A percentile compares a stretch with the other conserved stretches of the same genome.
Conservation (phyloP, 2,888 invertebrate species). For the Timema podura region DNA sequence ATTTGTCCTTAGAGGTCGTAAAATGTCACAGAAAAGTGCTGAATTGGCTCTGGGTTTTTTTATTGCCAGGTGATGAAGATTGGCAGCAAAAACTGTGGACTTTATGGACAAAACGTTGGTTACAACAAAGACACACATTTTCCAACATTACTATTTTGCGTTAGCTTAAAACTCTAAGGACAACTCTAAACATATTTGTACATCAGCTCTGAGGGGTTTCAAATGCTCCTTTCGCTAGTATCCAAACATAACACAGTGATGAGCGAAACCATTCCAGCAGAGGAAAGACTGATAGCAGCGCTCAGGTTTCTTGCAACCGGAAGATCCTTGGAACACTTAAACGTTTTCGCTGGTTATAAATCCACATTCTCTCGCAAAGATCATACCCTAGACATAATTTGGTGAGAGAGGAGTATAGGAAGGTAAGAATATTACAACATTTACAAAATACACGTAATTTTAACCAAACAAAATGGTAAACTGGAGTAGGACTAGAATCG, state of each 20-base stretch:
- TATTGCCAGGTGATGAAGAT: not conserved
- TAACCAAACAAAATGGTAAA: no score
- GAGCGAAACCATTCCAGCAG: not conserved
- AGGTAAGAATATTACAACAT: no score
- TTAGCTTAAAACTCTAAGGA: not conserved
- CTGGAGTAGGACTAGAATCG: no score
- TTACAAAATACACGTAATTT: no score
- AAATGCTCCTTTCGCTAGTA: not conserved
- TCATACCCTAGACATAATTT: not conserved
- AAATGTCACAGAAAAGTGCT: not conserved
- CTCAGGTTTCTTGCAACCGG: not conserved
- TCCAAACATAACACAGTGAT: not conserved
- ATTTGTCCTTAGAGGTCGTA: not conserved
- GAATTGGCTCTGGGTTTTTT: not conserved
- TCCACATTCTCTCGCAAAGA: not conserved
- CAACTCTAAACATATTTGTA: not conserved
- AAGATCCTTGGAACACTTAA: conserved; percentile 2
- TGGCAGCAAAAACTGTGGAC: not conserved
- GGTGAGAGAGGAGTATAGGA: no score
- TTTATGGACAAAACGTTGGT: not conserved
- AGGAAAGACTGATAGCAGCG: not conserved
- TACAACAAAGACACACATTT: not conserved
- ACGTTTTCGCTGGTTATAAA: not conserved
- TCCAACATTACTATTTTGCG: not conserved
- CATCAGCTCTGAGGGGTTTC: not conserved